A percentile compares a stretch with the other conserved stretches of the same genome.
These are phyloP conservation scores for Noctilio leporinus DNA, from an alignment of 2,113 vertebrate genomes.

Conservation along the genomic window DNA sequence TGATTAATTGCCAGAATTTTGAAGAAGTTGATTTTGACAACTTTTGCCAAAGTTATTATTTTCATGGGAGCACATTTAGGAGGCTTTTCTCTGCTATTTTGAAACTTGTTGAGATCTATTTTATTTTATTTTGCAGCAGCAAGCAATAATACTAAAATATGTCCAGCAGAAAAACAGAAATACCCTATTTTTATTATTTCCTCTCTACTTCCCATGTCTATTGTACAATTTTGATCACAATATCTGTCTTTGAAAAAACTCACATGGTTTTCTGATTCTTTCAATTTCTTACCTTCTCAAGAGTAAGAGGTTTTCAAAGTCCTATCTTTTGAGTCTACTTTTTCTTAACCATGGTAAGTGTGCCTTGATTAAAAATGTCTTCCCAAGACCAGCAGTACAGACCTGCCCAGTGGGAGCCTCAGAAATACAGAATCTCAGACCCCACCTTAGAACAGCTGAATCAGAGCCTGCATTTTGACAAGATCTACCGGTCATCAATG, in stretches of 20 bases:
- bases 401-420: neutral
- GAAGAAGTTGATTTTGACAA: neutral
- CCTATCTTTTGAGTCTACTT: neutral
- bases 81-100: neutral
- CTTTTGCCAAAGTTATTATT: neutral
- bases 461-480: neutral
- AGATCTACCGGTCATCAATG: neutral
- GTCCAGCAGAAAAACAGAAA: neutral
- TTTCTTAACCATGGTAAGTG: neutral
- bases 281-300: neutral
- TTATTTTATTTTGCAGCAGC: neutral
- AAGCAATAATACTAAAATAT: neutral
- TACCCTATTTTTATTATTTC: neutral
- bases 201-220: neutral
- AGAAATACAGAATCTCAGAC: neutral
- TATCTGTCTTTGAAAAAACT: neutral
- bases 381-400: neutral
- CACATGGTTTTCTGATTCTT: neutral
- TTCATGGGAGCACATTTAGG: neutral
- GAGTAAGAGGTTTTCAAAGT: neutral
- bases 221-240: neutral
- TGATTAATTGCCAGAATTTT: neutral
- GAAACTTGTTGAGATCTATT: neutral
- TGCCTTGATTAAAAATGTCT: neutral
- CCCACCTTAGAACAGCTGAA: neutral